Evolutionary conservation across 2,113 vertebrate species (phyloP).

Genomic region (Ictalurus punctatus): DNA sequence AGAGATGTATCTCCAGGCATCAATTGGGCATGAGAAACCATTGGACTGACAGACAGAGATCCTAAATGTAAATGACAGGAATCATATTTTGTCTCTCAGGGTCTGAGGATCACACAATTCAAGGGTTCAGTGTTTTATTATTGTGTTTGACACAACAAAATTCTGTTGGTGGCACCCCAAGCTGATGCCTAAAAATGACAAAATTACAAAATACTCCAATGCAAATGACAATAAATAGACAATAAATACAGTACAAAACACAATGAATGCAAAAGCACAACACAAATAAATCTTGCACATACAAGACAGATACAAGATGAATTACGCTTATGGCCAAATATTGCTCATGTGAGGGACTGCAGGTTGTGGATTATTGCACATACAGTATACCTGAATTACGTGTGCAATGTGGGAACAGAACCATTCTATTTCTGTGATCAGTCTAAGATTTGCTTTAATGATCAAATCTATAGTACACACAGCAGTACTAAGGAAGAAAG

Average conservation of each 20-base stretch:
- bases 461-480: not conserved
- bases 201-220: not conserved
- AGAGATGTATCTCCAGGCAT: not conserved
- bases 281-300: not conserved
- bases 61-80: conserved; percentile 9
- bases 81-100: conserved; percentile 2
- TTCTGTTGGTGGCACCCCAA: not conserved
- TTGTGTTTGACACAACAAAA: not conserved
- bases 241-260: not conserved
- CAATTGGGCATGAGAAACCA: not conserved
- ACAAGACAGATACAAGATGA: not conserved
- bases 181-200: not conserved
- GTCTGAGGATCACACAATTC: not conserved
- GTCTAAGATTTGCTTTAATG: not conserved
- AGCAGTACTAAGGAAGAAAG: not conserved
- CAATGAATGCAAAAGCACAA: not conserved
- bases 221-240: not conserved
- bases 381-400: not conserved
- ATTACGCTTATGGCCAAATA: not conserved
- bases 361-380: not conserved
- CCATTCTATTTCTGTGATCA: not conserved
- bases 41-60: not conserved
- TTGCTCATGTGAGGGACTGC: not conserved
- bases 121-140: not conserved
- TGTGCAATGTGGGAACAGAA: not conserved